phyloP scores from a whole-genome alignment of 2,888 invertebrate genomes.

The Diaphora mendica region DNA sequence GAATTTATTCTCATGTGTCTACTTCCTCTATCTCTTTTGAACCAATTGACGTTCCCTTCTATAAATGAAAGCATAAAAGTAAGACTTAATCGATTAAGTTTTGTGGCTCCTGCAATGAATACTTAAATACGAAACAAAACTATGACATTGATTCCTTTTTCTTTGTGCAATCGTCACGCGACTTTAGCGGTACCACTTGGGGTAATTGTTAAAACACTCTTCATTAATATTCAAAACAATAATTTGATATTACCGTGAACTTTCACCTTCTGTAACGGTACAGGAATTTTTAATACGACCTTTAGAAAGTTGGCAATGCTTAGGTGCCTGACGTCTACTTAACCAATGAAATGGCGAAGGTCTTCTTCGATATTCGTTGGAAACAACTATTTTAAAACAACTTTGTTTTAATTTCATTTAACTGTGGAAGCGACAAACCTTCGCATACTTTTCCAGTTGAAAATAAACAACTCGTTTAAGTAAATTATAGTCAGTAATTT shows the following conservation, averaged over 20 bases:
- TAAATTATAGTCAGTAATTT: not conserved
- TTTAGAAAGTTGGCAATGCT: conserved; percentile 57
- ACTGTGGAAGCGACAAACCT: conserved; percentile 26
- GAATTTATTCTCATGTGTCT: conserved; percentile 39
- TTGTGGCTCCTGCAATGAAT: conserved; percentile 53
- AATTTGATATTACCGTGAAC: conserved; percentile 77
- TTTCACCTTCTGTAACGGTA: conserved; percentile 68
- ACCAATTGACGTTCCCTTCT: conserved; percentile 22
- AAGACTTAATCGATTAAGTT: conserved; percentile 46
- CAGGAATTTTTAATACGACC: conserved; percentile 68
- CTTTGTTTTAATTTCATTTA: conserved; percentile 28
- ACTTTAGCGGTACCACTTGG: conserved; percentile 75
- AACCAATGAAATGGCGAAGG: conserved; percentile 37
- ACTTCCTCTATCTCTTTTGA: conserved; percentile 31
- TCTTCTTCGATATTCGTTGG: conserved; percentile 19
- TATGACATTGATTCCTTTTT: conserved; percentile 64
- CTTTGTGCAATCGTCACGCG: conserved; percentile 70
- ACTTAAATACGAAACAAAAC: conserved; percentile 60
- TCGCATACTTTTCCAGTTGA: conserved; percentile 17
- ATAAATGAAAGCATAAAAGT: conserved; percentile 42
- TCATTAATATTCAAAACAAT: conserved; percentile 77
- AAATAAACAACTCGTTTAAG: conserved; percentile 10
- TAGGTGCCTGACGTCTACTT: conserved; percentile 39
- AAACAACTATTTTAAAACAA: conserved; percentile 8
- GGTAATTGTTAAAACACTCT: conserved; percentile 72